phyloP scores from a whole-genome alignment of 2,113 vertebrate species.

The Barnardius zonarius region DNA sequence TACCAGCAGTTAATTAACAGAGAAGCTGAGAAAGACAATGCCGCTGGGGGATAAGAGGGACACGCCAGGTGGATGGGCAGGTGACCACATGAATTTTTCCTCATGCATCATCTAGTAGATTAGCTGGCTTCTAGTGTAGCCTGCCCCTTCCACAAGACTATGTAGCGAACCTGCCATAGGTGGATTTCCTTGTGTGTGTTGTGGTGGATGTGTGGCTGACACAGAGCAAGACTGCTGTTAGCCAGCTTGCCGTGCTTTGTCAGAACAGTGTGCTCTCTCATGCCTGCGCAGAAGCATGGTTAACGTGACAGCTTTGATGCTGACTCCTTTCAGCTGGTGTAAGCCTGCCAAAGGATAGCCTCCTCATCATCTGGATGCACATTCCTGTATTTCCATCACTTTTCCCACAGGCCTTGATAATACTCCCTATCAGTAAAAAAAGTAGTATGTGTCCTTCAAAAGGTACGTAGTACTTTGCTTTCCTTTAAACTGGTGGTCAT shows the following conservation, averaged over 20 bases:
- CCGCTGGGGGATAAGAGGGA: not conserved
- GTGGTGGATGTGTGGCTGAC: not conserved
- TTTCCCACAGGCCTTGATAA: not conserved
- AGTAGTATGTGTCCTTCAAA: not conserved
- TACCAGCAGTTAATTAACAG: not conserved
- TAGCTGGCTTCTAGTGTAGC: not conserved
- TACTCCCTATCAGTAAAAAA: not conserved
- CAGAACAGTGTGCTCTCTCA: not conserved
- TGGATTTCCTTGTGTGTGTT: not conserved
- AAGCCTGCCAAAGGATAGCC: not conserved
- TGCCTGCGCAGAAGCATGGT: not conserved
- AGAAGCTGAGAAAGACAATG: not conserved
- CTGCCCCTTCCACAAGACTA: not conserved
- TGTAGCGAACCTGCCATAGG: not conserved
- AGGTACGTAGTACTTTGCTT: not conserved
- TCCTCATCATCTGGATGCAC: not conserved
- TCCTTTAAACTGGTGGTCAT: not conserved
- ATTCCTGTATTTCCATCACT: not conserved
- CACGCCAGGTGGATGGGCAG: not conserved
- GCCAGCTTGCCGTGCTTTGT: not conserved
- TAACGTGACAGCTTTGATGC: not conserved
- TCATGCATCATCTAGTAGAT: not conserved
- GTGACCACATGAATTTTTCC: not conserved
- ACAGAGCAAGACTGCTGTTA: not conserved
- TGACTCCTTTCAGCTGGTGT: not conserved